Conservation (phyloP, 2,888 invertebrate genomes). For the Ashinkailepas kermadecensis region DNA sequence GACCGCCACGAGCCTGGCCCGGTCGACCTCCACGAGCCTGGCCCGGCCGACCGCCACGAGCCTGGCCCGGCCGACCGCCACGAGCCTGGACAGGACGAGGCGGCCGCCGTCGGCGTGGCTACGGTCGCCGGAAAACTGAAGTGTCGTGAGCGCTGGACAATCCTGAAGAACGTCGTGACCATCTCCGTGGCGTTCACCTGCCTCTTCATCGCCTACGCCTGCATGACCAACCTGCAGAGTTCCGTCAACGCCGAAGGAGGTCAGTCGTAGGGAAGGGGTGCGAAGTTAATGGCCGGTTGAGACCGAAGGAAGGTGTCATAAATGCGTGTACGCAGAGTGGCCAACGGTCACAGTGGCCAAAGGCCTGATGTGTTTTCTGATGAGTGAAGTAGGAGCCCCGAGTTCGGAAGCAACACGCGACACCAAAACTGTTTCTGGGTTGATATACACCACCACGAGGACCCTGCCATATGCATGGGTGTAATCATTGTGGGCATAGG, state of each 20-base stretch:
- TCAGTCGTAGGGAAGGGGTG: conserved; percentile 24
- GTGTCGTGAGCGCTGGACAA: conserved; percentile 44
- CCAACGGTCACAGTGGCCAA: too few species aligned
- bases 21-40: too few species aligned
- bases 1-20: too few species aligned
- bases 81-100: too few species aligned
- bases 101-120: not conserved
- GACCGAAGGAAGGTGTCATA: not conserved
- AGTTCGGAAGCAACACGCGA: not conserved
- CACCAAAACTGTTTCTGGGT: not conserved
- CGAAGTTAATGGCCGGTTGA: not conserved
- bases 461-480: too few species aligned
- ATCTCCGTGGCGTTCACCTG: conserved; percentile 91
- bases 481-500: too few species aligned
- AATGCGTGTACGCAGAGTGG: not conserved
- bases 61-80: too few species aligned
- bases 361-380: too few species aligned
- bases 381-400: not conserved
- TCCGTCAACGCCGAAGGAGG: conserved; percentile 41
- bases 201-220: conserved; percentile 93
- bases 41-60: too few species aligned
- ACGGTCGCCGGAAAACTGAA: not conserved
- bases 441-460: too few species aligned
- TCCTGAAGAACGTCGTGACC: conserved; percentile 81
- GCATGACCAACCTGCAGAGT: conserved; percentile 75